Evolutionary conservation across 2,797 vertebrate species (phyloP), one percentile per base, ranked within the genome.

Genomic region (Aulostomus chinensis): DNA sequence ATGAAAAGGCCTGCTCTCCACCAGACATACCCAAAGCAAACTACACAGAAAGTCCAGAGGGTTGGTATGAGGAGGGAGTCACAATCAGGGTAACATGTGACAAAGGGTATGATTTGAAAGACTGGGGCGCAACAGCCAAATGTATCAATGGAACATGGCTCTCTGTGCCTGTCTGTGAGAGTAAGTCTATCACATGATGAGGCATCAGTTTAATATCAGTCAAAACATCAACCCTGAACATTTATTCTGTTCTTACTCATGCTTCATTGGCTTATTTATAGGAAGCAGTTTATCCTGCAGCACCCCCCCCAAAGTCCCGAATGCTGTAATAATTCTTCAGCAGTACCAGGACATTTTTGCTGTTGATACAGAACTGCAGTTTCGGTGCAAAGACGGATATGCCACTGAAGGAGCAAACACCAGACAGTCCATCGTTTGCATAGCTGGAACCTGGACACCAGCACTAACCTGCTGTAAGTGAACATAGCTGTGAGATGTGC

Each of bases 91-190:
- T 80, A 28, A 11, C 0, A 4, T 90, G 88, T 55, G 9, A 75
- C 0, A 0, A 15, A 1, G 80, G 52, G 20, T 85, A 83, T 42
- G 0, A 9, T 9, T 0, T 0, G 14, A 14, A 17, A 34, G 0
- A 0, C 1, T 0, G 0, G 0, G 0, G 0, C 0, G 1, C 1
- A 0, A 46, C 31, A 4, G 17, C 3, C 0, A 0, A 0, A 1
- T 90, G 88, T 43, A 0, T 0, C 1, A 53, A 67, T 26, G 84
- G 79, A 46, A 0, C 0, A 0, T 89, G 86, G 87, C 1, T 4
- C 1, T 1, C 2, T 17, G 2, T 48, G 13, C 73, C 58, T 1
- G 8, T 43, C 22, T 89, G 87, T 73, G 14, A 62, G 13, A 54
- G 83, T 88, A 54, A 69, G 81, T 78, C 7, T 36, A 17, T 29